Conservation (phyloP, 2,888 invertebrate genomes). For the Tetragnatha montana region DNA sequence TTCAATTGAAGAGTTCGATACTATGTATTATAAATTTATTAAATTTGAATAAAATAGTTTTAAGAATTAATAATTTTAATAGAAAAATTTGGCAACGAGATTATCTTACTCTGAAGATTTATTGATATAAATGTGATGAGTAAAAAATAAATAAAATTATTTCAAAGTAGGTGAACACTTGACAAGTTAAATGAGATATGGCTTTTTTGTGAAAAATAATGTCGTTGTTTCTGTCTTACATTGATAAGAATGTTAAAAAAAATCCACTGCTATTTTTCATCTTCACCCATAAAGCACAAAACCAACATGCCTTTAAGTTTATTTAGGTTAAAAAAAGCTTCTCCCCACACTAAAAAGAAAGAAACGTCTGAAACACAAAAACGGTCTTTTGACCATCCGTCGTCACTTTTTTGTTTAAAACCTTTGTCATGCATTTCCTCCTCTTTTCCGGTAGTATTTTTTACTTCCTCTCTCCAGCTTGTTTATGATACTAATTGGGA, state of each 20-base stretch:
- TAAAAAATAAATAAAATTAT: too few species aligned
- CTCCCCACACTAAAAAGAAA: neutral
- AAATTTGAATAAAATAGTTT: too few species aligned
- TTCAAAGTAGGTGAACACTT: too few species aligned
- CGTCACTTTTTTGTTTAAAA: neutral
- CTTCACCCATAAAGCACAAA: neutral
- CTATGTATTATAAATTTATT: too few species aligned
- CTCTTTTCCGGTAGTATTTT: neutral
- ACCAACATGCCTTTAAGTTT: neutral
- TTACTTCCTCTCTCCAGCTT: slow-evolving; percentile 1
- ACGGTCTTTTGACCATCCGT: neutral
- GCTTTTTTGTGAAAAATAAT: too few species aligned
- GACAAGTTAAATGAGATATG: too few species aligned
- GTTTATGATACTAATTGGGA: slow-evolving; percentile 19
- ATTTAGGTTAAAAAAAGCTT: neutral
- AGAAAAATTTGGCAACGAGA: too few species aligned
- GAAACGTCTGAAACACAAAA: neutral
- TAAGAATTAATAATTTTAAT: too few species aligned
- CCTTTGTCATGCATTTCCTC: neutral
- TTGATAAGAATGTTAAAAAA: neutral
- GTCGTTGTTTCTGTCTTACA: too few species aligned
- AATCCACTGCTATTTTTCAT: neutral
- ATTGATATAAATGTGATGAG: too few species aligned
- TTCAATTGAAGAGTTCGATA: too few species aligned
- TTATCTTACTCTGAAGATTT: too few species aligned